phyloP scores from a whole-genome alignment of 2,797 vertebrate genomes.

The Bovichtus variegatus region DNA sequence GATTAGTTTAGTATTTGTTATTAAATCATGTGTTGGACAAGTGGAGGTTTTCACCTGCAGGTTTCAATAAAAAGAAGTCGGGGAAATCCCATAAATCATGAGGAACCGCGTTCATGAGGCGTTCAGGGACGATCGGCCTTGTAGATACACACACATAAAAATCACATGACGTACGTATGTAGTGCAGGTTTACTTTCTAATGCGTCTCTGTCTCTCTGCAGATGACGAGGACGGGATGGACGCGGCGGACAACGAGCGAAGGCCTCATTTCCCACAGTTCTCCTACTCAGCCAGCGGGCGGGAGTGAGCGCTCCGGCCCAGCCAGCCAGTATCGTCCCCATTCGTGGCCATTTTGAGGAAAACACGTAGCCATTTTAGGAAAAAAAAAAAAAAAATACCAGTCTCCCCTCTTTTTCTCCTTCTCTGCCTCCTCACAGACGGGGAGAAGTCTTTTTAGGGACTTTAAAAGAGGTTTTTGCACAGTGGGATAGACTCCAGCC shows the following conservation, averaged over 20 bases:
- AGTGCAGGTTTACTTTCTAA: too few species aligned
- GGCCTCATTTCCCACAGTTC: slow-evolving; percentile 89
- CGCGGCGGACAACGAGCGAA: slow-evolving; percentile 85
- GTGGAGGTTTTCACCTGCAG: too few species aligned
- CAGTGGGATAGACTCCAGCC: slow-evolving; percentile 83
- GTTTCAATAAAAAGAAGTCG: too few species aligned
- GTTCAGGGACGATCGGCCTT: too few species aligned
- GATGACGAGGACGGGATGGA: slow-evolving; percentile 88
- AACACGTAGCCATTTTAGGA: slow-evolving; percentile 87
- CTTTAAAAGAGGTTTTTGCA: slow-evolving; percentile 87
- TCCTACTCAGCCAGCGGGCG: slow-evolving; percentile 85
- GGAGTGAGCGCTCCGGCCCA: slow-evolving; percentile 71
- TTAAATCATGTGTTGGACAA: too few species aligned
- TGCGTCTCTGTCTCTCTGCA: slow-evolving; percentile 42
- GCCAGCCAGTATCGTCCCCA: slow-evolving; percentile 60
- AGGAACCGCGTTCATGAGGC: too few species aligned
- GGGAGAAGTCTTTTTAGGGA: slow-evolving; percentile 81
- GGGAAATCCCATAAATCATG: too few species aligned
- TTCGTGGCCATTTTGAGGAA: slow-evolving; percentile 83
- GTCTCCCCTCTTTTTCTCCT: slow-evolving; percentile 82
- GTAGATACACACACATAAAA: too few species aligned
- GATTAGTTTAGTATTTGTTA: too few species aligned
- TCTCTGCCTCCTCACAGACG: slow-evolving; percentile 75
- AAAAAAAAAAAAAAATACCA: slow-evolving; percentile 68
- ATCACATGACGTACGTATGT: too few species aligned